phyloP scores from a whole-genome alignment of 2,888 invertebrate genomes.

The Cremastobaeus sp. region DNA sequence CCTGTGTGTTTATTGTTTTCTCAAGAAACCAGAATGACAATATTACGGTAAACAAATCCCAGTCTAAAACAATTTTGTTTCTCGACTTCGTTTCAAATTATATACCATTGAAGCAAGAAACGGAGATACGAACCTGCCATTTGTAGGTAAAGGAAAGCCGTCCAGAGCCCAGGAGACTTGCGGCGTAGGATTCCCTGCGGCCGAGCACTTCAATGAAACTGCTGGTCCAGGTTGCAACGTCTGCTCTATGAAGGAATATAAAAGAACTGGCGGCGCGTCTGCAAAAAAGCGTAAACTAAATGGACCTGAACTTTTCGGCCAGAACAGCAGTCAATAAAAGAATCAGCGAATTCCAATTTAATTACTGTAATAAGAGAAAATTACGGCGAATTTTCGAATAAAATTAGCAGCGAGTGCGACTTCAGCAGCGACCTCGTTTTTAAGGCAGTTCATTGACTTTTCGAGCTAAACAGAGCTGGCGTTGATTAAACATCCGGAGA shows the following conservation, averaged over 20 bases:
- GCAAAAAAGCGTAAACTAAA: constrained; percentile 67
- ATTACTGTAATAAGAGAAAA: too few relatives aligned
- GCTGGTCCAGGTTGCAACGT: constrained; percentile 88
- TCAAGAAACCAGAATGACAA: too few relatives aligned
- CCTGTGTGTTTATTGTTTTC: too few relatives aligned
- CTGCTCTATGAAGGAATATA: constrained; percentile 88
- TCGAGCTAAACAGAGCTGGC: constrained; percentile 1
- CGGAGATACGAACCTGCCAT: constrained; percentile 74
- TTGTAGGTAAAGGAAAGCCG: constrained; percentile 84
- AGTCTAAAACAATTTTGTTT: too few relatives aligned
- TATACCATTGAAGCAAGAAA: too few relatives aligned
- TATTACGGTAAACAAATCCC: too few relatives aligned
- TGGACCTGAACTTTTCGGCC: constrained; percentile 19
- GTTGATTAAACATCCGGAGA: constrained; percentile 28
- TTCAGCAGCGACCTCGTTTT: neutral
- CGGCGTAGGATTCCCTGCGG: constrained; percentile 88
- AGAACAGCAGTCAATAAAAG: too few relatives aligned
- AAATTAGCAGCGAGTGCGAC: too few relatives aligned
- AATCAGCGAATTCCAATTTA: too few relatives aligned
- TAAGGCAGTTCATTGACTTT: constrained; percentile 4
- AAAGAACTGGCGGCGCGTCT: constrained; percentile 87
- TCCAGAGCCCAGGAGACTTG: constrained; percentile 87
- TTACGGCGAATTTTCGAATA: too few relatives aligned
- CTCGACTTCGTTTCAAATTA: too few relatives aligned
- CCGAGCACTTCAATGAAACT: constrained; percentile 87